These are phyloP conservation scores for Clanis bilineata DNA, from an alignment of 2,888 invertebrate genomes.

Conservation along the genomic window DNA sequence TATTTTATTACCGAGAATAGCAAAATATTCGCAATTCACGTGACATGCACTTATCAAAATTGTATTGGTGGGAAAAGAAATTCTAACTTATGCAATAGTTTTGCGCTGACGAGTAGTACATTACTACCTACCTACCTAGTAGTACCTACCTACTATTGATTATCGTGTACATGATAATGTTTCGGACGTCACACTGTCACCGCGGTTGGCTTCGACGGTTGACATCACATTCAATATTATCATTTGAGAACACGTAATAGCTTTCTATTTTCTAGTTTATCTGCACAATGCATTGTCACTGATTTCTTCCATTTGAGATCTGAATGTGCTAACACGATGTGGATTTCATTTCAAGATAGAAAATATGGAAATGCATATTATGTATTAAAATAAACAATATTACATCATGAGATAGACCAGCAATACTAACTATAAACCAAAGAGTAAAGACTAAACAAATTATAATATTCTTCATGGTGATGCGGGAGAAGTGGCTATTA, in stretches of 20 bases:
- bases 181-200: conserved; percentile 28
- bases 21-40: background rate
- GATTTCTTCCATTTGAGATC: background rate
- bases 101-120: conserved; percentile 32
- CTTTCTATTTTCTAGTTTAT: conserved; percentile 38
- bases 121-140: no score
- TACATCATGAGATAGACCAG: no score
- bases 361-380: background rate
- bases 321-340: conserved; percentile 15
- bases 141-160: conserved; percentile 37
- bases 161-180: conserved; percentile 41
- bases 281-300: background rate
- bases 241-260: conserved; percentile 25
- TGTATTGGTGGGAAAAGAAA: conserved; percentile 23
- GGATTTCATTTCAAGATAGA: background rate
- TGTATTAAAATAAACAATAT: no score
- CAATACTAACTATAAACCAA: no score
- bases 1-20: background rate
- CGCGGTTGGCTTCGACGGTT: no score
- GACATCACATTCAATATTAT: conserved; percentile 18
- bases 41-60: background rate
- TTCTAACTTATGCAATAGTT: conserved; percentile 35
- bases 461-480: no score
- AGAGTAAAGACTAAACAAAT: no score
- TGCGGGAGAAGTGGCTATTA: no score